Base-by-base conservation (phyloP, 1,140 invertebrate species). In the Platorchestia sp. region DNA sequence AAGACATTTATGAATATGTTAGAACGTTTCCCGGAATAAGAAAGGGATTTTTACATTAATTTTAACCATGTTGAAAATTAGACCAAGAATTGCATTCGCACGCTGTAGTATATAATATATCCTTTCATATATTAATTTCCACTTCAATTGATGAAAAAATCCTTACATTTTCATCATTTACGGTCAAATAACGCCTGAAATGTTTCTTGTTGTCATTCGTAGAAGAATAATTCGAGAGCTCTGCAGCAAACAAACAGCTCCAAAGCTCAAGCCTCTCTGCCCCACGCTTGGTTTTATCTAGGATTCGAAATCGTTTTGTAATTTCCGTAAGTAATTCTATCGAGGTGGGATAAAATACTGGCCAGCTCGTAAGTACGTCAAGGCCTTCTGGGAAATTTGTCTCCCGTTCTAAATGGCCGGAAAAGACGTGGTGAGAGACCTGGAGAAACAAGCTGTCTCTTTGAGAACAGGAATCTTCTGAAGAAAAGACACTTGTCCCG, bases 331-430 rank as follows among this genome's bases (percentile, higher is more conserved):
- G 87, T 89, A 89, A 89, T 89, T 89, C 87, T 27, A 89, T 89
- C 87, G 43, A 19, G 87, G 27, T 89, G n/a, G n/a, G 41, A 89
- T 89, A 89, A 89, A 89, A 89, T 89, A 89, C 87, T 42, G 87
- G 43, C 87, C 41, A 89, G 87, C 87, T 89, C 87, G 87, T 89
- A 89, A 89, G 87, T 89, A 89, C 87, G n/a, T 89, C 87, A 89
- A 89, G 87, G 87, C 43, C 87, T 89, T 89, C 43, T 89, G 87
- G 87, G 87, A 89, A 89, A 89, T 89, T 89, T 44, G 87, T 89
- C 87, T 44, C 87, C 27, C 41, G 87, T 44, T 89, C 87, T 89
- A 89, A 89, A 89, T 89, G 87, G 87, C 87, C 41, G 87, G 59
- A 75, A 89, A 42, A 43, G n/a, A 89, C 87, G n/a, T 89, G 87